Conservation (phyloP, 2,888 invertebrate species). For the Drosophila robusta region DNA sequence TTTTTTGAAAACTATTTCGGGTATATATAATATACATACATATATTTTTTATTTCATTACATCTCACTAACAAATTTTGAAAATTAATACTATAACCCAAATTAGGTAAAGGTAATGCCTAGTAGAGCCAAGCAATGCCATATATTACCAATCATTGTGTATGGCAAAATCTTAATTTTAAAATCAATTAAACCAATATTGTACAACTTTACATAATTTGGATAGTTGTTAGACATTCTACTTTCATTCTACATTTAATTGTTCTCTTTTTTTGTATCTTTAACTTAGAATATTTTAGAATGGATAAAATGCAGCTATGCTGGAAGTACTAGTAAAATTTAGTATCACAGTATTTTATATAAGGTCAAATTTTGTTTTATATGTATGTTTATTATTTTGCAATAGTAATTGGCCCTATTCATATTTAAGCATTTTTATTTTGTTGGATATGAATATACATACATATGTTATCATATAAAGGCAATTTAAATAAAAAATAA, state of each 20-base stretch:
- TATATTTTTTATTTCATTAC: constrained; percentile 10
- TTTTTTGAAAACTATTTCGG: neutral
- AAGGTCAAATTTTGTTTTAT: constrained; percentile 83
- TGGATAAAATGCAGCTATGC: constrained; percentile 86
- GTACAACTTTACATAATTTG: constrained; percentile 9
- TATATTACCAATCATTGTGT: constrained; percentile 9
- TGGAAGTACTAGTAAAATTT: constrained; percentile 86
- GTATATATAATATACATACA: constrained; percentile 37
- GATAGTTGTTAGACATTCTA: constrained; percentile 11
- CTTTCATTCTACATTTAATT: constrained; percentile 18
- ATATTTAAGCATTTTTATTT: constrained; percentile 20
- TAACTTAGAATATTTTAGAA: constrained; percentile 85
- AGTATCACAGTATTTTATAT: constrained; percentile 85
- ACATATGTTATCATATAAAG: constrained; percentile 4
- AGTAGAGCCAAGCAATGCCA: neutral
- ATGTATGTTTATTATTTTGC: constrained; percentile 49
- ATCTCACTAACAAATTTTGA: constrained; percentile 18
- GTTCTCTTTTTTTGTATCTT: constrained; percentile 20
- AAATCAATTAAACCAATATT: constrained; percentile 19
- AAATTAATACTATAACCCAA: constrained; percentile 3
- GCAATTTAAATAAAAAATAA: constrained; percentile 11
- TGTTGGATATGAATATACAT: constrained; percentile 28
- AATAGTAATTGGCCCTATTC: constrained; percentile 25
- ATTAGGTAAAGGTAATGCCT: constrained; percentile 1
- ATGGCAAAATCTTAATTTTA: constrained; percentile 12